phyloP scores from a whole-genome alignment of 2,113 vertebrate genomes.

The Lontra canadensis region DNA sequence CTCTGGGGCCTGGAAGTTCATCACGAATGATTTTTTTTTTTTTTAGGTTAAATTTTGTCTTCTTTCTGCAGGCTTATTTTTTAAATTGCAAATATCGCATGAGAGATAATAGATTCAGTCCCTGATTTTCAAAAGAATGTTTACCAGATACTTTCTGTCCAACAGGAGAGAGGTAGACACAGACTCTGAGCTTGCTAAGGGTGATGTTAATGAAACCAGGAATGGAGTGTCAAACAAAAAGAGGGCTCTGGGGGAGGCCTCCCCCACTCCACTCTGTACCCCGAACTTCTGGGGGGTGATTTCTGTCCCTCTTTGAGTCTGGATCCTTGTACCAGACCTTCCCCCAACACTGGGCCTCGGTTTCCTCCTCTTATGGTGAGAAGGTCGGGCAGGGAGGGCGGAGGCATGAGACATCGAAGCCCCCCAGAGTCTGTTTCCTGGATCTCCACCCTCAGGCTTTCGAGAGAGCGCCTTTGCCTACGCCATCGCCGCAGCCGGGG shows the following conservation, averaged over 20 bases:
- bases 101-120: slow-evolving; percentile 24
- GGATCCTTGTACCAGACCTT: background rate
- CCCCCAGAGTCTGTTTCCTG: background rate
- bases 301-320: background rate
- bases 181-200: background rate
- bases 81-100: slow-evolving; percentile 9
- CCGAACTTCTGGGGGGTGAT: background rate
- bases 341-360: background rate
- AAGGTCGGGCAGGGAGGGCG: background rate
- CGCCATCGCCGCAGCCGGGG: slow-evolving; percentile 94
- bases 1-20: background rate
- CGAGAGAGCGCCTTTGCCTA: slow-evolving; percentile 97
- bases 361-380: background rate
- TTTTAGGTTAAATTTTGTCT: slow-evolving; percentile 15
- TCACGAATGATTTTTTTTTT: background rate
- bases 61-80: slow-evolving; percentile 51
- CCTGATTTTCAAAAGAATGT: slow-evolving; percentile 32
- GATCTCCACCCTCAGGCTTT: slow-evolving; percentile 88
- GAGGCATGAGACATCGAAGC: background rate
- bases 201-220: background rate
- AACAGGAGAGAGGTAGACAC: background rate
- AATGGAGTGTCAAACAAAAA: background rate
- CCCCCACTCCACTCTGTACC: background rate
- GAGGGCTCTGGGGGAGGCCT: background rate
- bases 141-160: slow-evolving; percentile 23